Evolutionary conservation across 1,140 invertebrate genomes (phyloP), one percentile per base, ranked within the genome.

Genomic region (Cherax destructor): DNA sequence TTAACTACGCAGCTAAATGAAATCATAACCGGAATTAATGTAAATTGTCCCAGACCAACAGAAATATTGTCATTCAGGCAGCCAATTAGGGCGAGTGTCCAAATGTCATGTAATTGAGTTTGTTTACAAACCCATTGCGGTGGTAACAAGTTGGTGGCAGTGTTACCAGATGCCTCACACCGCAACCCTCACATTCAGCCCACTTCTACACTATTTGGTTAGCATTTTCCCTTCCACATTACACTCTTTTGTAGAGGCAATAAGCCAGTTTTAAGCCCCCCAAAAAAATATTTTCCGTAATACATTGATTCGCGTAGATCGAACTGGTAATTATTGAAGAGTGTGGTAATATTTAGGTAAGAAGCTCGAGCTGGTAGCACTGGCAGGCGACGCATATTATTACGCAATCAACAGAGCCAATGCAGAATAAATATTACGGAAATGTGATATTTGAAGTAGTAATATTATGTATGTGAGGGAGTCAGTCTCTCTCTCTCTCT

Each of bases 11-110:
- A n/a, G 79, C 59, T 81, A 89, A 89, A 89, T 89, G 87, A 89
- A 89, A 89, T 89, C 87, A 89, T 89, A 89, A 89, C 79, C 87
- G 65, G 87, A 80, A 89, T 89, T 89, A 89, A 81, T 89, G 87
- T 89, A 89, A 89, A 89, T 89, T 89, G 87, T 89, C 79, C 87
- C 87, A 69, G 87, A 59, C 87, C 79, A 74, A 41, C 87, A 83
- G 79, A 83, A 89, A 89, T 89, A 89, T 89, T 89, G 87, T 89
- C 87, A 89, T 89, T 89, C 87, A 89, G 59, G 69, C 61, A 83
- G 69, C 30, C 87, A 89, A 89, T 89, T 89, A 89, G 78, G n/a
- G 61, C 78, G 50, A 52, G 87, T 83, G 87, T 81, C 87, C 79
- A 81, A 83, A 83, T 81, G 80, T 89, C 87, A 89, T 89, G 87